Base-by-base conservation (phyloP, 2,113 vertebrate species). In the Alethe castanea region DNA sequence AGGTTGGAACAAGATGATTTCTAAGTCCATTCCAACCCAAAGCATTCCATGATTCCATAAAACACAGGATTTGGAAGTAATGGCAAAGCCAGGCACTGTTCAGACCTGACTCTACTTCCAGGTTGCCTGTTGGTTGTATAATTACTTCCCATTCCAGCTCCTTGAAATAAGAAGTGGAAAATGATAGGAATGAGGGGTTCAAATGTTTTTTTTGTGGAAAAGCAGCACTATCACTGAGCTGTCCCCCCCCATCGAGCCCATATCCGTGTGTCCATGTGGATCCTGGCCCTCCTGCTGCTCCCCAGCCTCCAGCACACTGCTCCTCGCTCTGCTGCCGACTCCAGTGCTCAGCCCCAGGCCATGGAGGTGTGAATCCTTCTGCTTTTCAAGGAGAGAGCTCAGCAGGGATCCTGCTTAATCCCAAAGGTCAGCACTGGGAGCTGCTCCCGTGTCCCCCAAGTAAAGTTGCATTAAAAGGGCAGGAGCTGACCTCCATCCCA, bases 321-420 rank as follows among this genome's bases (percentile, higher is more conserved):
- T 87, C 50, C 79, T 61, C 36, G 33, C 69, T 90, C 69, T 0
- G 2, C 52, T 61, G 35, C 19, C 0, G 1, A 45, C 28, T 72
- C 4, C 31, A 35, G 23, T 1, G 0, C 25, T 64, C 0, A 0
- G 53, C 86, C 69, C 26, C 0, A 0, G 70, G 93, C 9, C 0
- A 14, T 2, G 3, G 67, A 93, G 52, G 54, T 35, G 73, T 0
- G 1, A 81, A 59, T n/a, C 36, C 36, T 82, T 42, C 29, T 88
- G 80, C 78, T 80, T 92, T 70, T 56, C 7, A 0, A 33, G 54
- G 69, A 83, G 31, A 66, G 15, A 57, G n/a, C 83, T 90, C 93
- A 31, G 94, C 88, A 0, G 93, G 88, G 54, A 65, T 54, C 42
- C 81, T 0, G n/a, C 54, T 59, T 50, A 12, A 45, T 92, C 80